These are phyloP conservation scores for Cotesia typhae DNA, from an alignment of 1,140 invertebrate species.

Conservation along the genomic window DNA sequence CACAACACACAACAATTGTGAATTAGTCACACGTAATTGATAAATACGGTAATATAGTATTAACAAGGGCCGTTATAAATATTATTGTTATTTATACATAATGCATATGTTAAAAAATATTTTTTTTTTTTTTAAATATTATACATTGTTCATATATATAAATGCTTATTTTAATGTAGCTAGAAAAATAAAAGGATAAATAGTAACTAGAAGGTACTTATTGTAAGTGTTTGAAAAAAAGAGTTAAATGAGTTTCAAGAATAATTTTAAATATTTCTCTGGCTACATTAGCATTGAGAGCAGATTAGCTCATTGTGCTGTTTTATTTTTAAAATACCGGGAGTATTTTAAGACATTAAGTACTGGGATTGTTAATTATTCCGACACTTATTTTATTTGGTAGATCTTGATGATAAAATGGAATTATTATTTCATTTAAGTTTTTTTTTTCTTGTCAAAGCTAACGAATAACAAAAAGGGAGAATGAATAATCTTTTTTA, in stretches of 20 bases:
- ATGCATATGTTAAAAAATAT: conserved; percentile 3
- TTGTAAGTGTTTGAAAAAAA: no score
- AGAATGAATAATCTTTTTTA: conserved; percentile 13
- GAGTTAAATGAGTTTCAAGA: neutral
- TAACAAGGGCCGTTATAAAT: conserved; percentile 28
- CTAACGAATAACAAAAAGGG: conserved; percentile 24
- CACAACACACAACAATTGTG: conserved; percentile 65
- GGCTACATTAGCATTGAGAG: conserved; percentile 19
- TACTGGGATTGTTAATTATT: conserved; percentile 23
- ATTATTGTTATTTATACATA: conserved; percentile 17
- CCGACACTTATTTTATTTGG: conserved; percentile 25
- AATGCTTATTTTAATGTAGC: neutral
- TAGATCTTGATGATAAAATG: conserved; percentile 19
- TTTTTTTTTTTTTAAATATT: conserved; percentile 6
- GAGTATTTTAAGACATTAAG: neutral
- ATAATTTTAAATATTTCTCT: conserved; percentile 25
- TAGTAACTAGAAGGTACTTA: neutral
- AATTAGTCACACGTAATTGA: conserved; percentile 58
- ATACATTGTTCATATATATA: neutral
- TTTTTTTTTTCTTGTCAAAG: neutral
- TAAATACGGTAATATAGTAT: conserved; percentile 48
- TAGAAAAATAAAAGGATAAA: neutral
- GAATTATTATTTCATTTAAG: neutral
- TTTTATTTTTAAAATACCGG: conserved; percentile 4
- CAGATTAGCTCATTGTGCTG: neutral